Evolutionary conservation across 2,797 vertebrate species (phyloP).

Genomic region (Meriones psammophilus): DNA sequence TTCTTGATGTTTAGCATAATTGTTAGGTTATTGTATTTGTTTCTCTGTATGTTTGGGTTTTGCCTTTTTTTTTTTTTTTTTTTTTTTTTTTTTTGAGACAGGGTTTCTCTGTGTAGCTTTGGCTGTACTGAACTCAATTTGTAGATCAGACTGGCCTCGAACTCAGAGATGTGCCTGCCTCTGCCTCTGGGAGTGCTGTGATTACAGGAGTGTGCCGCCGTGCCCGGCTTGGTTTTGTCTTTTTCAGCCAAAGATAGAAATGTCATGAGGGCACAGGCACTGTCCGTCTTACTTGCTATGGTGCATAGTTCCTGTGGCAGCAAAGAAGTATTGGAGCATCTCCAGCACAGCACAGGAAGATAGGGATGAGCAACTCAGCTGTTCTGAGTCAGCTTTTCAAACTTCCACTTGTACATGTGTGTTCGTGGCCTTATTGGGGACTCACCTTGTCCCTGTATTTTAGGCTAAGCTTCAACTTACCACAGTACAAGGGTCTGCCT

Average conservation of each 20-base stretch:
- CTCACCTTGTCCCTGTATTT: not conserved
- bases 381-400: not conserved
- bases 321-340: not conserved
- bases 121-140: too few relatives aligned
- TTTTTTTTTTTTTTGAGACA: too few relatives aligned
- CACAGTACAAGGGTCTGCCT: not conserved
- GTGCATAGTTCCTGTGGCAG: not conserved
- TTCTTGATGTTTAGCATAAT: not conserved
- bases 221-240: not conserved
- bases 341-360: not conserved
- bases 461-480: not conserved
- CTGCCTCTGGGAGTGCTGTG: too few relatives aligned
- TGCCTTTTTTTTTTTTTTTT: not conserved
- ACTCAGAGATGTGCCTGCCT: too few relatives aligned
- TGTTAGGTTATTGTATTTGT: conserved; percentile 2
- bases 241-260: conserved; percentile 17
- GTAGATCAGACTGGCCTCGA: too few relatives aligned
- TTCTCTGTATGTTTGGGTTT: conserved; percentile 36
- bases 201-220: too few relatives aligned
- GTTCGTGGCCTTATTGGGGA: not conserved
- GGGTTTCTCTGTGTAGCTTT: too few relatives aligned
- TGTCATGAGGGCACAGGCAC: not conserved
- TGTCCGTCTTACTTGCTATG: conserved; percentile 14
- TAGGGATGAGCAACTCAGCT: not conserved
- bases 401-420: not conserved